Evolutionary conservation across 2,113 vertebrate species (phyloP).

Genomic region (Blennius ocellaris): DNA sequence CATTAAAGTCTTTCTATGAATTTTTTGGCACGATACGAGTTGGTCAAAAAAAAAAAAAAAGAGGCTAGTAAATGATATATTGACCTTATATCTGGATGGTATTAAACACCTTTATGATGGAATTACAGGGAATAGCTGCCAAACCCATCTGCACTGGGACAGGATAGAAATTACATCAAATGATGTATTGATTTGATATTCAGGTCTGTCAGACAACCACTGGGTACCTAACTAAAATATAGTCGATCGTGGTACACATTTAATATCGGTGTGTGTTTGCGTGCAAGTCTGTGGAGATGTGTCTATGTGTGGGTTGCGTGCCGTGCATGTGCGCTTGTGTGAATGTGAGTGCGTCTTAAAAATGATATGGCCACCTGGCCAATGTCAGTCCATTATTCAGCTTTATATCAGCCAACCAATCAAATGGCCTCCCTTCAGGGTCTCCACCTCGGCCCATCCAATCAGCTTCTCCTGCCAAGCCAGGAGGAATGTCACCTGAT

Average conservation of each 20-base stretch:
- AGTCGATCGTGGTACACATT: slow-evolving; percentile 28
- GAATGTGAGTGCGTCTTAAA: slow-evolving; percentile 25
- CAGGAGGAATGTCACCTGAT: slow-evolving; percentile 63
- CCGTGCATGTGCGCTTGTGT: slow-evolving; percentile 3
- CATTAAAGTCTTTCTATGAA: slow-evolving; percentile 4
- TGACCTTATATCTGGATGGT: slow-evolving; percentile 50
- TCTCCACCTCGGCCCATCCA: slow-evolving; percentile 72
- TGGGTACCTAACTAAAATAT: slow-evolving; percentile 63
- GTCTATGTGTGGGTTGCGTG: background rate
- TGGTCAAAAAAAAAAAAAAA: slow-evolving; percentile 23
- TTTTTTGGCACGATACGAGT: slow-evolving; percentile 15
- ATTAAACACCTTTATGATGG: slow-evolving; percentile 54
- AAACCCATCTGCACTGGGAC: slow-evolving; percentile 26
- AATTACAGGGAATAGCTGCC: slow-evolving; percentile 42
- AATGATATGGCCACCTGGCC: slow-evolving; percentile 51
- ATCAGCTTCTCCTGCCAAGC: slow-evolving; percentile 70
- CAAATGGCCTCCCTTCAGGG: slow-evolving; percentile 67
- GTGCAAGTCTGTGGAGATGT: background rate
- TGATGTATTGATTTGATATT: slow-evolving; percentile 73
- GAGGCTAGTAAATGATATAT: slow-evolving; percentile 55
- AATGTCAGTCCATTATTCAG: slow-evolving; percentile 66
- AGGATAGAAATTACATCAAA: slow-evolving; percentile 47
- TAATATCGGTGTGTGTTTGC: slow-evolving; percentile 35
- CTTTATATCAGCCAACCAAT: slow-evolving; percentile 72
- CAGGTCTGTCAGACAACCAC: slow-evolving; percentile 54